Evolutionary conservation across 2,113 vertebrate species (phyloP), one percentile per base, ranked within the genome.

Genomic region (Otis tarda): DNA sequence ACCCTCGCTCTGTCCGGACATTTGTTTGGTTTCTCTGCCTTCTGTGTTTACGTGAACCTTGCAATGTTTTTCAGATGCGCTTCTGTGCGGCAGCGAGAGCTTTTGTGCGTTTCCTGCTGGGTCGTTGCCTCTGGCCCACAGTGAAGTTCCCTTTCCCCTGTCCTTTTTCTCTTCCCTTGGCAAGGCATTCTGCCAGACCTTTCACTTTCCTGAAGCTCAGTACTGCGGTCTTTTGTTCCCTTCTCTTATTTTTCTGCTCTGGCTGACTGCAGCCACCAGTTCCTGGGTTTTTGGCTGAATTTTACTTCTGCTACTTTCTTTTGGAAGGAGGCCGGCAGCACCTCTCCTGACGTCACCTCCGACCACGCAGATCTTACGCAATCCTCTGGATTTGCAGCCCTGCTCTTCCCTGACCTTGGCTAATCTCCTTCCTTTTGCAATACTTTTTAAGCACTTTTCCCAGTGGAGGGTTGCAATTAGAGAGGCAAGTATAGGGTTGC

Each of bases 401-500:
- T 78, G 39, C 73, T 64, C 6, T 89, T 95, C 73, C 83, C 70
- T 91, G 93, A 94, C 89, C 81, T 96, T 94, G 74, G 55, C 78
- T 94, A 75, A 82, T 91, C 89, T 49, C 63, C 41, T 85, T 89
- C 33, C 81, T 93, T 96, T 95, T 64, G 87, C 96, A 97, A 92
- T 39, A 80, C 53, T 91, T 92, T 92, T 27, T 55, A 68, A 93
- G 55, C 70, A 91, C 78, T 31, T 90, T 96, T 91, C 92, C 93
- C 91, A 91, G 41, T 0, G 3, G 70, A 94, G 50, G 24, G 45
- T 50, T 94, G 91, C 81, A 94, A 94, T 96, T 97, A 95, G n/a
- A 75, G 88, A 92, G 80, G 77, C 61, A 41, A 95, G 74, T 78
- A 50, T 10, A 35, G 92, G 79, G 87, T 52, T 94, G 92, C 83